Base-by-base conservation (phyloP, 92 coral and sea anemone species). In the Scolanthus callimorphus region DNA sequence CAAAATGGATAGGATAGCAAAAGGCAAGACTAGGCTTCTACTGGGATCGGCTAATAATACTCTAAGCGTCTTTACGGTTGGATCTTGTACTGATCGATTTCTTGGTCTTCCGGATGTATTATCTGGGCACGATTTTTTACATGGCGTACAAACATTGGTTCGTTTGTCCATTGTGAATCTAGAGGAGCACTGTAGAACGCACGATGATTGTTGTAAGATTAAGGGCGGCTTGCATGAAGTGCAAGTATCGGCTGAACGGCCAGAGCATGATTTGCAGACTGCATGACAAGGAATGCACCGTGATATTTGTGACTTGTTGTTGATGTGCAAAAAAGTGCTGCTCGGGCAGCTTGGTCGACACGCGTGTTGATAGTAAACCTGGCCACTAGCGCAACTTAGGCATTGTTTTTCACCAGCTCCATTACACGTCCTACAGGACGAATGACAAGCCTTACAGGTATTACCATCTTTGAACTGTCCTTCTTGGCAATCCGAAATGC, bases 181-280 rank as follows among this genome's bases (percentile, higher is more conserved):
- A 6, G 73, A 63, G 50, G 96, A 84, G 49, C 99, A 94, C 47
- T 83, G 89, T 26, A 77, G 50, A 1, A 94, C 97, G 38, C 99
- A 94, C 15, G 87, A 25, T 20, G 74, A 68, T 22, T 84, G 64
- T 62, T 94, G 81, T 57, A 89, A 72, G 69, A 74, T 81, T 2
- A 94, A 70, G 9, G 84, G 89, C 12, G 45, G 49, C 24, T 56
- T 65, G 44, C 99, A 94, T 1, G 78, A 31, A 4, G 60, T 63
- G 60, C 99, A 94, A 24, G 50, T 60, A 55, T 73, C 69, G 17
- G 74, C 50, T 3, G 89, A 71, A 11, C 74, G 21, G 24, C 94
- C 97, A 34, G 67, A 50, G 69, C 99, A 94, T 9, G 83, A 67
- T 44, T 60, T 70, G 46, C 99, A 94, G 4, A 86, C 70, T 20